Evolutionary conservation across 2,113 vertebrate species (phyloP).

Genomic region (Tichodroma muraria): DNA sequence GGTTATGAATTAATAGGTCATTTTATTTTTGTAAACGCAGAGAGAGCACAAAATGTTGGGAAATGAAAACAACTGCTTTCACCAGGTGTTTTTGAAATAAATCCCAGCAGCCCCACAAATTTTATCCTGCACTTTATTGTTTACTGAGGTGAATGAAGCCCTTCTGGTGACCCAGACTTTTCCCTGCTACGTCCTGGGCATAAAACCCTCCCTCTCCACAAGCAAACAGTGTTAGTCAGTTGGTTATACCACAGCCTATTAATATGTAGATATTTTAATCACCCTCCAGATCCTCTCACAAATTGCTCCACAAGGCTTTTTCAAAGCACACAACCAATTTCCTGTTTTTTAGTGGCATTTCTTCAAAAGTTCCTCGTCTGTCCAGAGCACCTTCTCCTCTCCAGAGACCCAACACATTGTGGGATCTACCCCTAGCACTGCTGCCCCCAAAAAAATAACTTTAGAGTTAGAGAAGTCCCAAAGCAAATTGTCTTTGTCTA

Average conservation of each 20-base stretch:
- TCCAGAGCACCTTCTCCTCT: not conserved
- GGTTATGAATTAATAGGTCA: accelerated
- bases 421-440: not conserved
- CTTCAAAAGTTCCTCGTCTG: not conserved
- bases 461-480: not conserved
- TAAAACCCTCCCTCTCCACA: not conserved
- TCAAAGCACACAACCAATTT: not conserved
- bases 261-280: not conserved
- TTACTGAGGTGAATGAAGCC: not conserved
- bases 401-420: not conserved
- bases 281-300: not conserved
- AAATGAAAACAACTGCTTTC: not conserved
- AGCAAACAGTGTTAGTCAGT: not conserved
- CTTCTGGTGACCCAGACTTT: not conserved
- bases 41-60: not conserved
- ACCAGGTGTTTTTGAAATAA: not conserved
- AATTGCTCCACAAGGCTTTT: not conserved
- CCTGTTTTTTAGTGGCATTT: not conserved
- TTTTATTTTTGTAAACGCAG: not conserved
- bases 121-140: not conserved
- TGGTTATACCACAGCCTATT: not conserved
- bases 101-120: not conserved
- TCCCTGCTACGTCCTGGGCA: not conserved
- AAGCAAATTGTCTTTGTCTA: not conserved
- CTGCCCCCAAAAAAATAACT: not conserved